Percentiles rank a stretch among this genome's conserved stretches.
Evolutionary conservation across 2,888 invertebrate species (phyloP).

Genomic region (Drosophila kanekoi): DNA sequence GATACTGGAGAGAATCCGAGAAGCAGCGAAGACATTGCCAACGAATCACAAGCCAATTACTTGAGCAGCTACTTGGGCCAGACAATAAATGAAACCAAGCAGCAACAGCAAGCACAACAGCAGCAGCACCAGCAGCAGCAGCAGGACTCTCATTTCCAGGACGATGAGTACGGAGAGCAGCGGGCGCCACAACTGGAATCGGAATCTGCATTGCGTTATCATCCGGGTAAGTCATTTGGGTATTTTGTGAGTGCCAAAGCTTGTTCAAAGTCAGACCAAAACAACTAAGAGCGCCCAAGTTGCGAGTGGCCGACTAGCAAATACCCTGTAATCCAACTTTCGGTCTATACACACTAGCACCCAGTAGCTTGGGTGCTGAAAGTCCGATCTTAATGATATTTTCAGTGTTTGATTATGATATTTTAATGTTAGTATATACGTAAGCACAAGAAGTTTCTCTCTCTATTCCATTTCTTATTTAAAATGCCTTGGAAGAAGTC

Average conservation of each 20-base stretch:
- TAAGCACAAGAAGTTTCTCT: too few relatives aligned
- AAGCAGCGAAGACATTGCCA: conserved; percentile 8
- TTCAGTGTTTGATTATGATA: too few relatives aligned
- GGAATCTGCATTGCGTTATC: conserved; percentile 47
- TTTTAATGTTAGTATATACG: too few relatives aligned
- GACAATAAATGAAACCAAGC: conserved; percentile 27
- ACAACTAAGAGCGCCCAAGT: not conserved
- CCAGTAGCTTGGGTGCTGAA: too few relatives aligned
- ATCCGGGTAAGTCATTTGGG: conserved; percentile 46
- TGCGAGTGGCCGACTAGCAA: not conserved
- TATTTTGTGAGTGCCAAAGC: conserved; percentile 38
- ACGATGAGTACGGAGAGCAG: conserved; percentile 35
- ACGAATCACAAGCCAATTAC: conserved; percentile 52
- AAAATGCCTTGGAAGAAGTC: too few relatives aligned
- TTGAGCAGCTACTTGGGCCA: conserved; percentile 37
- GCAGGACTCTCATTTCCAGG: conserved; percentile 16
- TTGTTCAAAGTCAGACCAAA: conserved; percentile 24
- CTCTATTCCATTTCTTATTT: too few relatives aligned
- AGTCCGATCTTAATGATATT: too few relatives aligned
- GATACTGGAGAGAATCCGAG: conserved; percentile 22
- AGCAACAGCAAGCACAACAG: conserved; percentile 7
- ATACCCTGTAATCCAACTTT: not conserved
- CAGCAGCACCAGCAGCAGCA: conserved; percentile 3
- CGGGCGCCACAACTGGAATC: conserved; percentile 33
- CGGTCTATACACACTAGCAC: too few relatives aligned